phyloP scores from a whole-genome alignment of 2,113 vertebrate genomes.

The Morone chrysops region DNA sequence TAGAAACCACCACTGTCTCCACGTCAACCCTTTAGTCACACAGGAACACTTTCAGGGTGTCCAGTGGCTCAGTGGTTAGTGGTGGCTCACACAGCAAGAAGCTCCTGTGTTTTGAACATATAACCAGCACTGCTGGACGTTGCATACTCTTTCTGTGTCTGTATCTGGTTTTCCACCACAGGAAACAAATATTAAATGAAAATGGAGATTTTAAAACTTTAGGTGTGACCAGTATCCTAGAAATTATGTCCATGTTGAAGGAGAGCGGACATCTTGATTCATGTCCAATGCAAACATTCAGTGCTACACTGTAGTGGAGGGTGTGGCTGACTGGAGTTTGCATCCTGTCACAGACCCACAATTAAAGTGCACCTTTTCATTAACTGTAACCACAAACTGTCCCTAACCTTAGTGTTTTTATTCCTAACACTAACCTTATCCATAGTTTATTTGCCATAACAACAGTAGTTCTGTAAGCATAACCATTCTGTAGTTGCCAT shows the following conservation, averaged over 20 bases:
- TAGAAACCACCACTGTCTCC: slow-evolving; percentile 28
- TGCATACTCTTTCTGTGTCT: background rate
- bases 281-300: background rate
- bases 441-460: too few relatives aligned
- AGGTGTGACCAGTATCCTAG: background rate
- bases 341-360: background rate
- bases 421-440: background rate
- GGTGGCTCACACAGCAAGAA: background rate
- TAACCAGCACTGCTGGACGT: background rate
- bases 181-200: background rate
- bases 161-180: background rate
- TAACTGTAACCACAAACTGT: background rate
- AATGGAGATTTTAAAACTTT: background rate
- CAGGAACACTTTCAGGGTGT: slow-evolving; percentile 26
- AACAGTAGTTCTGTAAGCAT: too few relatives aligned
- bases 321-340: background rate
- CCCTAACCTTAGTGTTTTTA: too few relatives aligned
- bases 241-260: too few relatives aligned
- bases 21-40: slow-evolving; percentile 23
- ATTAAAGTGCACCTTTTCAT: background rate
- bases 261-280: background rate
- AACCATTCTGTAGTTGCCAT: too few relatives aligned
- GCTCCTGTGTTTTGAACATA: background rate
- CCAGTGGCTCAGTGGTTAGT: background rate
- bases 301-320: background rate